Evolutionary conservation across 2,797 vertebrate species (phyloP).

Genomic region (Enteromius unitaeniatus): DNA sequence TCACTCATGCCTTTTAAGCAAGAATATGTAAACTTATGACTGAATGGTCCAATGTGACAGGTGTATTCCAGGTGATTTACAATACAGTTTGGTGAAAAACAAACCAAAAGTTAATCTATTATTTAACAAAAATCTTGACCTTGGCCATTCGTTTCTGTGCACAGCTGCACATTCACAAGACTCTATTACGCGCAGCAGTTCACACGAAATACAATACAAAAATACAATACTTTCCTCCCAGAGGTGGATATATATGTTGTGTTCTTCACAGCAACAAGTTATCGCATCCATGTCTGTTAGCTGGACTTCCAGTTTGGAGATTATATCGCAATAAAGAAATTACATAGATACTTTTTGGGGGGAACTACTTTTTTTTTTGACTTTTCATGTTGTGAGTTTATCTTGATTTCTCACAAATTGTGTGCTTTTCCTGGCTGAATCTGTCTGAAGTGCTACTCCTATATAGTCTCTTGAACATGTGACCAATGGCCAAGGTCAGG

Average conservation of each 20-base stretch:
- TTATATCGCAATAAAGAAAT: background rate
- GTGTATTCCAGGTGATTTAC: background rate
- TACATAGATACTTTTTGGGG: background rate
- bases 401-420: background rate
- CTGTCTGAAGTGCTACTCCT: background rate
- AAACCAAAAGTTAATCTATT: background rate
- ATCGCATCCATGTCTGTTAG: background rate
- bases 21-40: background rate
- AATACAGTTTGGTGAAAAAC: background rate
- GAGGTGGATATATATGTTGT: background rate
- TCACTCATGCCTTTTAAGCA: too few species aligned
- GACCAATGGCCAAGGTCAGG: background rate
- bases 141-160: background rate
- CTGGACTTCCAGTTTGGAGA: background rate
- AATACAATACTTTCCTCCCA: background rate
- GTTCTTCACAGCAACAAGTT: background rate
- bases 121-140: background rate
- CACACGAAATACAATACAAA: background rate
- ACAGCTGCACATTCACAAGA: background rate
- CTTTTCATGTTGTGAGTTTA: background rate
- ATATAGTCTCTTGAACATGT: background rate
- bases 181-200: background rate
- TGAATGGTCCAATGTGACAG: background rate
- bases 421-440: background rate
- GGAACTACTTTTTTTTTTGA: background rate